Conservation (phyloP, 30 jellyfish, hydroid and myxozoan genomes). For the Turritopsis dohrnii region DNA sequence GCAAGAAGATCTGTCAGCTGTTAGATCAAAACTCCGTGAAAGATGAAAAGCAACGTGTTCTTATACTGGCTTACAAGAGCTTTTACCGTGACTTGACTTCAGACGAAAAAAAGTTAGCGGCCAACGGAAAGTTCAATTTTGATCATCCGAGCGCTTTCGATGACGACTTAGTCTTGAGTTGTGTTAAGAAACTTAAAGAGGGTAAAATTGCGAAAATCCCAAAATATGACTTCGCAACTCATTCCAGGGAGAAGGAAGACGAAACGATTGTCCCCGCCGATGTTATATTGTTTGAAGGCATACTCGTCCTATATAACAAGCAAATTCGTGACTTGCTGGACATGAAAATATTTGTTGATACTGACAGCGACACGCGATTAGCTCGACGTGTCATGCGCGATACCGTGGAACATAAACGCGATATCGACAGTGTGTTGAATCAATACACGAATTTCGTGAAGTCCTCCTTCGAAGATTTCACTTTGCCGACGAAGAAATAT, state of each 20-base stretch:
- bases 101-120: conserved; percentile 74
- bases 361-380: conserved; percentile 88
- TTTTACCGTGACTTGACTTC: conserved; percentile 73
- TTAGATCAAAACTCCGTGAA: conserved; percentile 57
- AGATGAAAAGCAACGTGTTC: conserved; percentile 54
- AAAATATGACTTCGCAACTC: conserved; percentile 57
- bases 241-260: conserved; percentile 65
- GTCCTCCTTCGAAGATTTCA: conserved; percentile 78
- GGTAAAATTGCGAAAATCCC: conserved; percentile 63
- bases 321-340: conserved; percentile 58
- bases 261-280: conserved; percentile 64
- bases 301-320: conserved; percentile 62
- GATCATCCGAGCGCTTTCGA: conserved; percentile 97
- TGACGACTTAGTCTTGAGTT: conserved; percentile 48
- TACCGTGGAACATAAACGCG: conserved; percentile 69
- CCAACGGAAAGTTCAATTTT: conserved; percentile 61
- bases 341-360: conserved; percentile 80
- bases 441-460: conserved; percentile 74
- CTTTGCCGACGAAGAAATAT: conserved; percentile 89
- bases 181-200: conserved; percentile 44
- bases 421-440: conserved; percentile 66
- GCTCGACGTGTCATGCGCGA: conserved; percentile 87
- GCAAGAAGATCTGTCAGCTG: conserved; percentile 65
- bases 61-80: conserved; percentile 74
- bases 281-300: conserved; percentile 89